These are phyloP conservation scores for Drosophila orosa DNA, from an alignment of 1,140 invertebrate species.

Conservation along the genomic window DNA sequence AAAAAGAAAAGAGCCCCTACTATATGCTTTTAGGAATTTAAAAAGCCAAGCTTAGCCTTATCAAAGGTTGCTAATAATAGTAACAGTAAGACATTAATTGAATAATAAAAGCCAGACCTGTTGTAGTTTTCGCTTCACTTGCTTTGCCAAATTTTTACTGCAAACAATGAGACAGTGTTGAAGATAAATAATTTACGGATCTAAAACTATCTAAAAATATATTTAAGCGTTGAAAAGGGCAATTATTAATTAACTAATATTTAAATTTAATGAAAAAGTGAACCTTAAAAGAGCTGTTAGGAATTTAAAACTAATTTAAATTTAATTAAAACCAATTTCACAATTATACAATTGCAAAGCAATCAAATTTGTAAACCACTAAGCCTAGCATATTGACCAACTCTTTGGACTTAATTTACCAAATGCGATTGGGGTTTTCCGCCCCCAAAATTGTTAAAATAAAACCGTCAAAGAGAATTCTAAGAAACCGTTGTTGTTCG, in stretches of 20 bases:
- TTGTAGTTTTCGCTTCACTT: too few species aligned
- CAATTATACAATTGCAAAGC: neutral
- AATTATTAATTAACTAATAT: neutral
- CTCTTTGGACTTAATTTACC: neutral
- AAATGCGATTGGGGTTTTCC: slow-evolving; percentile 3
- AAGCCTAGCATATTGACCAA: neutral
- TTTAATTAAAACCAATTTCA: neutral
- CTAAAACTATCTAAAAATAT: neutral
- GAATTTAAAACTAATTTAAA: neutral
- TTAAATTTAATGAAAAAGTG: too few species aligned
- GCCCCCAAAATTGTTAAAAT: slow-evolving; percentile 4
- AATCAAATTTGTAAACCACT: neutral
- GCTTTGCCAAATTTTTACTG: too few species aligned
- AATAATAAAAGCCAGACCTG: too few species aligned
- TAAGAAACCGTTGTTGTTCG: slow-evolving; percentile 13
- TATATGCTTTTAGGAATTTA: neutral
- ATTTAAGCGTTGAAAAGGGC: neutral
- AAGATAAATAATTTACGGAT: neutral
- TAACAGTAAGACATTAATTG: too few species aligned
- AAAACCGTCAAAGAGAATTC: slow-evolving; percentile 11
- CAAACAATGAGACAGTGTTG: neutral
- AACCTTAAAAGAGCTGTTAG: neutral
- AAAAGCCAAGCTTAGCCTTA: neutral
- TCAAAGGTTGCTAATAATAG: too few species aligned
- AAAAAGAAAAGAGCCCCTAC: neutral